These are phyloP conservation scores for Embidobia sp. DNA, from an alignment of 2,888 invertebrate genomes.

Conservation along the genomic window DNA sequence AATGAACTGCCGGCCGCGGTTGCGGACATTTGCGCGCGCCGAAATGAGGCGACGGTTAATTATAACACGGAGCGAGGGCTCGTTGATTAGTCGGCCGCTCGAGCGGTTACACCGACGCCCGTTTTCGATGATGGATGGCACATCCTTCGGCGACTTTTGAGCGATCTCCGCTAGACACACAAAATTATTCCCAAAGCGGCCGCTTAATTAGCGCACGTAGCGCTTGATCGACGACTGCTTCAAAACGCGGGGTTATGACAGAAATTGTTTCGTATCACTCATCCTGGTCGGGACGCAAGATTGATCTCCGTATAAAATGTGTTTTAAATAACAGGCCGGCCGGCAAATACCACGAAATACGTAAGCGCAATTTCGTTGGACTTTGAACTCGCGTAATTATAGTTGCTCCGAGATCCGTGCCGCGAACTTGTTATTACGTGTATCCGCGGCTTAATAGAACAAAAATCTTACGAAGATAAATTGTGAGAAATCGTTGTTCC, in stretches of 20 bases:
- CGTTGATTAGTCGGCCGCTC: slow-evolving; percentile 73
- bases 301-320: slow-evolving; percentile 50
- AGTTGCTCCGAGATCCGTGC: slow-evolving; percentile 29
- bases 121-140: slow-evolving; percentile 78
- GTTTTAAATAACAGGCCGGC: slow-evolving; percentile 57
- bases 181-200: slow-evolving; percentile 54
- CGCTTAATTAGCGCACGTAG: slow-evolving; percentile 63
- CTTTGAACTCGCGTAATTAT: slow-evolving; percentile 59
- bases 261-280: slow-evolving; percentile 54
- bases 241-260: slow-evolving; percentile 45
- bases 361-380: slow-evolving; percentile 50
- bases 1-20: no score
- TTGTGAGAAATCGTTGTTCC: slow-evolving; percentile 21
- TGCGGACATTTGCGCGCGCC: slow-evolving; percentile 41
- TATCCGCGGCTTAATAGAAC: slow-evolving; percentile 47
- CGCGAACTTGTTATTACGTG: slow-evolving; percentile 49
- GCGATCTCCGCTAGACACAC: slow-evolving; percentile 67
- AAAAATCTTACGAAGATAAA: slow-evolving; percentile 48
- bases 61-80: slow-evolving; percentile 72
- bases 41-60: slow-evolving; percentile 68
- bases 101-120: slow-evolving; percentile 71
- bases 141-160: slow-evolving; percentile 74
- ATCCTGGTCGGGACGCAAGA: slow-evolving; percentile 26
- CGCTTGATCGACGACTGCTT: slow-evolving; percentile 62
- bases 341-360: slow-evolving; percentile 44